Evolutionary conservation across 2,797 vertebrate genomes (phyloP).

Genomic region (Hylomyscus alleni): DNA sequence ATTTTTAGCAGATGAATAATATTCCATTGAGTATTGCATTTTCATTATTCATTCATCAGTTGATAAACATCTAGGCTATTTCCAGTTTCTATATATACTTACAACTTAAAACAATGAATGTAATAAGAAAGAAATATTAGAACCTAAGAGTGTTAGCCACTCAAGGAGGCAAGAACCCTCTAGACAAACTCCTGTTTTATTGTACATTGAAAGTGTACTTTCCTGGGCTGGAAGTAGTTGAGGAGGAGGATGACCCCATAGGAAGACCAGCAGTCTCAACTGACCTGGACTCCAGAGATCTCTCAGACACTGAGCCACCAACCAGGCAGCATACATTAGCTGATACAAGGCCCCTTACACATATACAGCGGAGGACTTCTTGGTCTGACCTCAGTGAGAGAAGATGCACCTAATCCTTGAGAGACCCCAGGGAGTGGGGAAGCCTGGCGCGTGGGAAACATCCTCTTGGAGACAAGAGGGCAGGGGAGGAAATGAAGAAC

Average conservation of each 20-base stretch:
- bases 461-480: not conserved
- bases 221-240: not conserved
- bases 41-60: not conserved
- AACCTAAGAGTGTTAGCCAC: not conserved
- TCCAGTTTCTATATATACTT: not conserved
- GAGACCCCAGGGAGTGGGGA: not conserved
- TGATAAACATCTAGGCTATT: not conserved
- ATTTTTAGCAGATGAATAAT: not conserved
- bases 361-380: not conserved
- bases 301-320: not conserved
- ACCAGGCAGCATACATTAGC: not conserved
- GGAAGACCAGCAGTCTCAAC: not conserved
- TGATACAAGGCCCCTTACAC: not conserved
- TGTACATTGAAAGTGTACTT: not conserved
- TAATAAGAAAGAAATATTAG: not conserved
- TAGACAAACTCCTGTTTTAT: not conserved
- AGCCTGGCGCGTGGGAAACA: not conserved
- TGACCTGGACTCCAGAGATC: not conserved
- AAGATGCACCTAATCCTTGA: not conserved
- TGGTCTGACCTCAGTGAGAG: not conserved
- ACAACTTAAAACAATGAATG: not conserved
- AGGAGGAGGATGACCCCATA: not conserved
- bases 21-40: not conserved
- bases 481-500: not conserved
- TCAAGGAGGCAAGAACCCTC: not conserved